Base-by-base conservation (phyloP, 2,113 vertebrate species). In the Rhinolophus ferrumequinum region DNA sequence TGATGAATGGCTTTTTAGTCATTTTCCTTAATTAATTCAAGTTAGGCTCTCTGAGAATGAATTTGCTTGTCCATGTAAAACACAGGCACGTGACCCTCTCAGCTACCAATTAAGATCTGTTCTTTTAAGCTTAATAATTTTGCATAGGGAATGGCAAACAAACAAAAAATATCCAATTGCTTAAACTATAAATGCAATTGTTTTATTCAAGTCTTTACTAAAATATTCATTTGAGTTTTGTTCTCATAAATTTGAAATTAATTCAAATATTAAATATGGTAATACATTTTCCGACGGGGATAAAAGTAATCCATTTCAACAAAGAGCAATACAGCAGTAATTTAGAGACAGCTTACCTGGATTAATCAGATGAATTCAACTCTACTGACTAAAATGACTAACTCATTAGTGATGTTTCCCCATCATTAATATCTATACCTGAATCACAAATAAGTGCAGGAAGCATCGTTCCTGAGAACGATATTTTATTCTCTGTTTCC, bases 181-280 rank as follows among this genome's bases (percentile, higher is more conserved):
- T 54, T 86, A 47, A 97, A 64, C 16, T 64, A 60, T 80, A 94
- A 83, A 60, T 35, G 21, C 14, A 73, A 70, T 6, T 66, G n/a
- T 77, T 95, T 85, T 60, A 54, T 93, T 91, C 81, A 69, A 11
- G 8, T 35, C 30, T 94, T 90, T 69, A 58, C 26, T 0, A 26
- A 93, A 91, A 89, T 92, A 89, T 44, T 82, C 67, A 93, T 72
- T 86, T 56, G 7, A 69, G 19, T 16, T 70, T 73, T 35, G 8
- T 92, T 91, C 64, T 91, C 30, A 89, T 60, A 62, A 60, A 96
- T 79, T 92, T 89, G 24, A 95, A 85, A 72, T 79, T 67, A 62
- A 88, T 72, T 41, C 10, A 73, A 79, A 69, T 64, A 87, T 81
- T 91, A 86, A 93, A 72, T 82, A 22, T 6, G n/a, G 12, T 67